phyloP scores from a whole-genome alignment of 2,888 invertebrate genomes.

The Dasysyrphus albostriatus region DNA sequence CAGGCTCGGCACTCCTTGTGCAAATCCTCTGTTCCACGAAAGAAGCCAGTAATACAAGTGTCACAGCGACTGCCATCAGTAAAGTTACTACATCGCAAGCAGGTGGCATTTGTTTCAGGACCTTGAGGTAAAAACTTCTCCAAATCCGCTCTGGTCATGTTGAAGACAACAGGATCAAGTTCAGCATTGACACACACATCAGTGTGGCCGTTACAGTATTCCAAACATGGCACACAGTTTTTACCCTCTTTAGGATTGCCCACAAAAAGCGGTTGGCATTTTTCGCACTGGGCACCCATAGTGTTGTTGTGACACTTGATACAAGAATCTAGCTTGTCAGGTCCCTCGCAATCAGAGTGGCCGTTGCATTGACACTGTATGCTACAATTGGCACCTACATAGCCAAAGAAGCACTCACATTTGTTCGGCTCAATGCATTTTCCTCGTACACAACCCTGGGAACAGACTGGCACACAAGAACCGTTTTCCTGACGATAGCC shows the following conservation, averaged over 20 bases:
- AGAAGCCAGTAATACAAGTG: slow-evolving; percentile 90
- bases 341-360: slow-evolving; percentile 95
- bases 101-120: slow-evolving; percentile 90
- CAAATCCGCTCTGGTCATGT: slow-evolving; percentile 85
- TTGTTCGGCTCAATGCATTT: slow-evolving; percentile 92
- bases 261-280: slow-evolving; percentile 95
- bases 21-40: slow-evolving; percentile 91
- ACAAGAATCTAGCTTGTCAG: slow-evolving; percentile 92
- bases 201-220: slow-evolving; percentile 96
- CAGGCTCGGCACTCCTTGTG: slow-evolving; percentile 91
- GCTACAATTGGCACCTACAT: slow-evolving; percentile 96
- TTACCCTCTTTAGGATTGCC: slow-evolving; percentile 94
- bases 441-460: slow-evolving; percentile 94
- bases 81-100: slow-evolving; percentile 92
- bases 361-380: slow-evolving; percentile 98
- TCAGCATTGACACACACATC: slow-evolving; percentile 89
- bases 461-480: slow-evolving; percentile 91
- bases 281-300: slow-evolving; percentile 95
- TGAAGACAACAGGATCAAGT: slow-evolving; percentile 83
- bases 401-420: slow-evolving; percentile 96
- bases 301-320: slow-evolving; percentile 95
- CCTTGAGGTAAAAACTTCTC: slow-evolving; percentile 88
- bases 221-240: slow-evolving; percentile 93
- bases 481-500: slow-evolving; percentile 88
- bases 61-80: slow-evolving; percentile 94